Conservation (phyloP, 2,113 vertebrate genomes). For the Otis tarda region DNA sequence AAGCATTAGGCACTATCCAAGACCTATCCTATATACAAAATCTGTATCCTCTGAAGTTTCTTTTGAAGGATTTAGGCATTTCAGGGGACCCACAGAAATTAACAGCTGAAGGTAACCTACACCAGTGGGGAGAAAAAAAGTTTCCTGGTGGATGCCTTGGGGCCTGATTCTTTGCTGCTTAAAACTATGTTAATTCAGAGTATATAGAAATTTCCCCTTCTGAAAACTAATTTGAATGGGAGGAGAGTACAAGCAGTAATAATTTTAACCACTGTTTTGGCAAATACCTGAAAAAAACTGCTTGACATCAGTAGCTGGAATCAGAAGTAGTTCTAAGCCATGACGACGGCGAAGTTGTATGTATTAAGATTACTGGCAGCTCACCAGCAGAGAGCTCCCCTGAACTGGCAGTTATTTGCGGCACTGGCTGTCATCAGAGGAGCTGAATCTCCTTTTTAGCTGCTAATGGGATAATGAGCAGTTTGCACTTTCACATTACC, state of each 20-base stretch:
- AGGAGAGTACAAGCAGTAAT: not conserved
- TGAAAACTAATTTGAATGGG: not conserved
- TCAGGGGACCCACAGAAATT: not conserved
- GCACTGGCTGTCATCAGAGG: not conserved
- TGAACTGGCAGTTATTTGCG: not conserved
- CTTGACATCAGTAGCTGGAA: not conserved
- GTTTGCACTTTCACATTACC: not conserved
- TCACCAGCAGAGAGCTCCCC: not conserved
- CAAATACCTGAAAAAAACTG: accelerated
- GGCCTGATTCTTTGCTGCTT: not conserved
- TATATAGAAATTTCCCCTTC: not conserved
- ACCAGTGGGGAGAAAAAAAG: not conserved
- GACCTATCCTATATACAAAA: not conserved
- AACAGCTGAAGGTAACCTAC: not conserved
- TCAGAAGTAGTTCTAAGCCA: not conserved
- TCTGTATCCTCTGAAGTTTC: not conserved
- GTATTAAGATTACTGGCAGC: not conserved
- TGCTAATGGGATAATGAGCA: constrained; percentile 9
- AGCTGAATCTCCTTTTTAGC: not conserved
- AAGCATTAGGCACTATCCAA: not conserved
- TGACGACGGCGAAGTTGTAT: accelerated
- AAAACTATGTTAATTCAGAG: not conserved
- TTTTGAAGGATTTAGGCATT: not conserved
- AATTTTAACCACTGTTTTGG: not conserved
- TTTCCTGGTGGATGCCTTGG: not conserved